Evolutionary conservation across 2,888 invertebrate species (phyloP), one percentile per base, ranked within the genome.

Genomic region (Drosophila neutralis): DNA sequence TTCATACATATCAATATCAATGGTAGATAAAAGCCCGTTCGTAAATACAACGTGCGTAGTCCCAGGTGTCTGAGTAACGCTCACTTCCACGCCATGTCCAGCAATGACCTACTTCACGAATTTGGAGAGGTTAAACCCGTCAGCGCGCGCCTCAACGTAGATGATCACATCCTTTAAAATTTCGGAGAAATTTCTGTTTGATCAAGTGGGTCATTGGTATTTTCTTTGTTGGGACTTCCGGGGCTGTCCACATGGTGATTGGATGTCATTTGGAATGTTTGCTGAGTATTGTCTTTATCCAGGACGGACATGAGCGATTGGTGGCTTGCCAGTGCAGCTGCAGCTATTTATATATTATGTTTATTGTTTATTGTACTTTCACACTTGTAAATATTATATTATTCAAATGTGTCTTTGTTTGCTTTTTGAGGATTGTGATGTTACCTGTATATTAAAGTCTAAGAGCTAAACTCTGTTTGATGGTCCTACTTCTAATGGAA

Each of bases 21-120:
- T 31, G 31, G 33, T 10, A 33, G 10, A 10, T 33, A 33, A 4
- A 10, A 4, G 33, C 0, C 33, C 33, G 10, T 33, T 33, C 33
- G 33, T 33, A 33, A 33, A 33, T 93, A 92, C 92, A 6, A 96
- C 95, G 92, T 96, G 96, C 0, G 96, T 95, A 49, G 93, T 94
- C 52, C 94, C 94, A 49, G 93, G 36, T 93, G 57, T 94, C 4
- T 93, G 74, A 45, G 90, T 92, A 74, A 92, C 90, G 70, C 92
- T 92, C 10, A 93, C 91, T 65, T 89, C 90, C 33, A 92, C 93
- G 45, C 93, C 93, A 67, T 93, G 75, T 38, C 89, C 84, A 51
- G 91, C 83, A 57, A 93, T 92, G 92, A 90, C 35, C 86, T 84
- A 3, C 58, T 92, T 93, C 1, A 93, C 91, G 15, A 93, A 92